Base-by-base conservation (phyloP, 1,140 invertebrate species). In the Brachionus rotundiformis region DNA sequence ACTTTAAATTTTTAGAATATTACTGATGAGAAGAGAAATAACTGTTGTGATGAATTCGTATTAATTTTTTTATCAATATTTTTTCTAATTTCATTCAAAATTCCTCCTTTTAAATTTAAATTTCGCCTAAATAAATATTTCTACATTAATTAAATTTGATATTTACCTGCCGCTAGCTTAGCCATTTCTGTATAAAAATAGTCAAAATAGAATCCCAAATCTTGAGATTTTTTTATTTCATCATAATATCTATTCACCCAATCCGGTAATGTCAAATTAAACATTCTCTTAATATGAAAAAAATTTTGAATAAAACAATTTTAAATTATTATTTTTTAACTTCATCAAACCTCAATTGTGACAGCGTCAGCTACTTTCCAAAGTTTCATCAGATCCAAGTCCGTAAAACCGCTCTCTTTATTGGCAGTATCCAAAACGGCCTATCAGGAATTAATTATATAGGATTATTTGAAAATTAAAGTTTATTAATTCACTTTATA, bases 331-430 rank as follows among this genome's bases (percentile, higher is more conserved):
- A 41, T 10, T 1, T 25, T 47, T 75, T 19, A 13, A 41, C 13
- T 23, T 4, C n/a, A n/a, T 75, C 59, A n/a, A 13, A 79, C 76
- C 23, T 79, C 76, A 63, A 79, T 79, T 7, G n/a, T 59, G 11
- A 79, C 76, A n/a, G 76, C 31, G 27, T 79, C 76, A 25, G 76
- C 76, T 19, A 79, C 47, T 41, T 79, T 79, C 76, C 76, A 79
- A 39, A 79, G 54, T 29, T 79, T 39, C n/a, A 79, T 31, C 33
- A 79, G 25, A 59, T 54, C 47, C 5, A 79, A 29, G 25, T 54
- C 29, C 11, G 29, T 39, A 59, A 59, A 79, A 25, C 76, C 76
- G 59, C 76, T 79, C 25, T 79, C 36, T 41, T 59, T 63, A 39
- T 79, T 49, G 13, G 59, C 31, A 59, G 31, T 13, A 23, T 79